Percentiles rank a stretch among this genome's conserved stretches.
These are phyloP conservation scores for Solenopsis fugax DNA, from an alignment of 1,140 invertebrate genomes.

Conservation along the genomic window DNA sequence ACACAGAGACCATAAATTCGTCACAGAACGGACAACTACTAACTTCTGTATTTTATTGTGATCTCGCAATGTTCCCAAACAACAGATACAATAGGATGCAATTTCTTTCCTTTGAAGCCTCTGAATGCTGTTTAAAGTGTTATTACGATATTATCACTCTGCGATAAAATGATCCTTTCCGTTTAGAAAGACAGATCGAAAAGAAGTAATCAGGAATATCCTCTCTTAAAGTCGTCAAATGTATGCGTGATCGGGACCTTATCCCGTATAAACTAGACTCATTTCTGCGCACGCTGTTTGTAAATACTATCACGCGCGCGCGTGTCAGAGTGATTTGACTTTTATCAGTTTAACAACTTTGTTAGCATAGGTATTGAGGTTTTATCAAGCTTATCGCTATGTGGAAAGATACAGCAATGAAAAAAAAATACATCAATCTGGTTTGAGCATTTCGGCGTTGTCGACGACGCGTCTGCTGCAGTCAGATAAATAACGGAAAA, in stretches of 20 bases:
- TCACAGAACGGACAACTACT: neutral
- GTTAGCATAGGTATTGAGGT: neutral
- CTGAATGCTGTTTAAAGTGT: slow-evolving; percentile 88
- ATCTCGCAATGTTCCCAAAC: slow-evolving; percentile 99
- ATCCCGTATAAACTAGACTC: neutral
- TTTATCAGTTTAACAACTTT: slow-evolving; percentile 8
- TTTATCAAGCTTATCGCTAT: neutral
- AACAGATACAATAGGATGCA: slow-evolving; percentile 99
- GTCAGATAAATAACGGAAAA: neutral
- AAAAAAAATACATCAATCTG: slow-evolving; percentile 5
- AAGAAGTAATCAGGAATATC: neutral
- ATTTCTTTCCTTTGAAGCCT: slow-evolving; percentile 98
- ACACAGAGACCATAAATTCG: neutral
- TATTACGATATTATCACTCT: neutral
- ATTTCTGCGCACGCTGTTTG: neutral
- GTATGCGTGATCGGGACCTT: neutral
- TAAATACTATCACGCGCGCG: neutral
- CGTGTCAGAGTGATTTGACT: neutral
- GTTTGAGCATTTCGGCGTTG: neutral
- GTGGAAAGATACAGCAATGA: neutral
- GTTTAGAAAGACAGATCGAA: neutral
- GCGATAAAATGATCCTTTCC: neutral
- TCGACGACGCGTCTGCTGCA: neutral
- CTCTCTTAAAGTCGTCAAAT: neutral
- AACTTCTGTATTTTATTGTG: slow-evolving; percentile 98